Percentiles rank a stretch among this genome's conserved stretches.
Evolutionary conservation across 2,797 vertebrate species (phyloP).

Genomic region (Heterohyrax brucei): DNA sequence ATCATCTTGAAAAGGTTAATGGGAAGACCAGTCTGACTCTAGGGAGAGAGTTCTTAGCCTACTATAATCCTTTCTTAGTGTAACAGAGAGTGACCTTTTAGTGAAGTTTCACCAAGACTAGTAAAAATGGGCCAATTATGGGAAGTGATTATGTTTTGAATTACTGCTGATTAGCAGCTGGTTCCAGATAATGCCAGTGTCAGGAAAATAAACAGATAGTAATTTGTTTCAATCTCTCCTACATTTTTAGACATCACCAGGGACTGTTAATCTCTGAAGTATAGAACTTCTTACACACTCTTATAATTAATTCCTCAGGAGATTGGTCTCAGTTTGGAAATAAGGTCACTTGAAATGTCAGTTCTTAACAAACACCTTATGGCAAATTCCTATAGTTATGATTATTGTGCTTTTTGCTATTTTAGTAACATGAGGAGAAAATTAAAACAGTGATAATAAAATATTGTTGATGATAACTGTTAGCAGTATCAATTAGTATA

Average conservation of each 20-base stretch:
- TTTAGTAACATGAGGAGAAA: conserved; percentile 18
- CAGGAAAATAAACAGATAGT: conserved; percentile 55
- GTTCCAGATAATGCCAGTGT: conserved; percentile 63
- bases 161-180: conserved; percentile 74
- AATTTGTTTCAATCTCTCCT: conserved; percentile 38
- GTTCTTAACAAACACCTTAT: conserved; percentile 30
- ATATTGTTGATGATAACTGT: background rate
- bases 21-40: conserved; percentile 82
- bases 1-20: conserved; percentile 88
- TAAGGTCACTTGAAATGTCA: conserved; percentile 43
- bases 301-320: conserved; percentile 54
- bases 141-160: conserved; percentile 81
- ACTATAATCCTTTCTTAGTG: conserved; percentile 53
- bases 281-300: background rate
- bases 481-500: background rate
- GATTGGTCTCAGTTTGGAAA: conserved; percentile 42
- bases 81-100: conserved; percentile 86
- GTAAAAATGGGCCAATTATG: conserved; percentile 84
- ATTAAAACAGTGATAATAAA: conserved; percentile 39
- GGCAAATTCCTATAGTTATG: conserved; percentile 31
- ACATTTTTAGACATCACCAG: conserved; percentile 49
- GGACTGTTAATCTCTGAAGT: background rate
- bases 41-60: conserved; percentile 76
- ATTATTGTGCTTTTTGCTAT: background rate
- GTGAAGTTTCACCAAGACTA: conserved; percentile 80